A percentile compares a stretch with the other conserved stretches of the same genome.
phyloP scores from a whole-genome alignment of 2,113 vertebrate species.

The Melanostigma gelatinosum region DNA sequence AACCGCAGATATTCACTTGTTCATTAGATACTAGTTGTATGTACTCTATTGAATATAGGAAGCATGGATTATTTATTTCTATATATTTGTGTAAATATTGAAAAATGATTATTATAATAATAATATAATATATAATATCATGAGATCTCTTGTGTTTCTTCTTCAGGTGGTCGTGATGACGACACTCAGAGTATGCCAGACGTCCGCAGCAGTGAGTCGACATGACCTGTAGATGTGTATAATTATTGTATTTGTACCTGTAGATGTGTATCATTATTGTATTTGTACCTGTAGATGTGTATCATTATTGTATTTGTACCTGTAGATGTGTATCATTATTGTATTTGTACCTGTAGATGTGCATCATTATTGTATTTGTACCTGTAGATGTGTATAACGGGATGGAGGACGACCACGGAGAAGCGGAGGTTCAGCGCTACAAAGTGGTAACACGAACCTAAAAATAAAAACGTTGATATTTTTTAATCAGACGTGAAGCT shows the following conservation, averaged over 20 bases:
- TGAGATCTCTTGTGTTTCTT: neutral
- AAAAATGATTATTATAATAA: neutral
- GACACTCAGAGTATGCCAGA: conserved; percentile 84
- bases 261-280: conserved; percentile 68
- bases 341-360: neutral
- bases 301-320: neutral
- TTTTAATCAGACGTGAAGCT: neutral
- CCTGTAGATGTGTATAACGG: conserved; percentile 72
- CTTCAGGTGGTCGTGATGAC: conserved; percentile 78
- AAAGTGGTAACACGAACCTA: conserved; percentile 77
- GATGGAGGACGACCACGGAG: conserved; percentile 75
- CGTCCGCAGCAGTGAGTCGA: conserved; percentile 77
- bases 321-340: conserved; percentile 68
- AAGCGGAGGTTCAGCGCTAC: conserved; percentile 80
- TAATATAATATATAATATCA: neutral
- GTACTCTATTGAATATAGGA: neutral
- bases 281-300: neutral
- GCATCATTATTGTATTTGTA: neutral
- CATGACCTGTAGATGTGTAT: conserved; percentile 57
- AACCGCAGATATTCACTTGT: too few relatives aligned
- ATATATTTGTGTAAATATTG: neutral
- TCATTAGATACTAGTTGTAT: neutral
- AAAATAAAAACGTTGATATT: neutral
- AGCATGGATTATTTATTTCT: neutral
- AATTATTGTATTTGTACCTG: conserved; percentile 42